Conservation (phyloP, 2,113 vertebrate genomes). For the human (Homo sapiens) region GRCh38 chr11:77424501-77425000, state of each 20-base stretch:
- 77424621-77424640: neutral
- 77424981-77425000: conserved; percentile 18
- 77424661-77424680: neutral
- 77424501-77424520: neutral
- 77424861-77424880: neutral
- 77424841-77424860: neutral
- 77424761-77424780: neutral
- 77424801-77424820: neutral
- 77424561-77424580: neutral
- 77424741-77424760: neutral
- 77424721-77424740: neutral
- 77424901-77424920: conserved; percentile 6
- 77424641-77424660: neutral
- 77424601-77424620: neutral
- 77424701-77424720: neutral
- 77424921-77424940: neutral
- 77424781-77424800: neutral
- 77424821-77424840: neutral
- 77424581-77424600: conserved; percentile 1
- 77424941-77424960: neutral
- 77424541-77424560: neutral
- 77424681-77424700: neutral
- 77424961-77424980: conserved; percentile 30
- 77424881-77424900: neutral
- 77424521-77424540: neutral